Base-by-base conservation (phyloP, 2,888 invertebrate genomes). In the Empis stercorea region DNA sequence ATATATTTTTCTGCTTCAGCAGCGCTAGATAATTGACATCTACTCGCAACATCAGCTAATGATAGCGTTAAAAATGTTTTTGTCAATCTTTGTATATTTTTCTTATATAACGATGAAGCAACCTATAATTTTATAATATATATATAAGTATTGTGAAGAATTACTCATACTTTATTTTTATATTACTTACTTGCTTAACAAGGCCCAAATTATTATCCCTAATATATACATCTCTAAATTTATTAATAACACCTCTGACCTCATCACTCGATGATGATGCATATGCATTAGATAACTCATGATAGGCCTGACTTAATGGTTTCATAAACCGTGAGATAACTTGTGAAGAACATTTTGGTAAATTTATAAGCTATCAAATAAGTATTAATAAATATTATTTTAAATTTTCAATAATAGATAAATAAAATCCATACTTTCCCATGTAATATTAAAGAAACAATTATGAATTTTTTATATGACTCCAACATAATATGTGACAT, bases 401-500 rank as follows among this genome's bases (percentile, higher is more conserved):
- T n/a, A n/a, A n/a, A n/a, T n/a, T n/a, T n/a, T n/a, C n/a, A n/a
- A n/a, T n/a, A n/a, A n/a, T n/a, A n/a, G n/a, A n/a, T n/a, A n/a
- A n/a, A n/a, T n/a, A n/a, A n/a, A n/a, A n/a, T n/a, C n/a, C 53
- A 60, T 60, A 92, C 86, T 76, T 93, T 93, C 61, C 95, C 95
- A 70, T 92, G 83, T 51, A 92, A 71, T 62, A 96, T 87, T 48
- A 95, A 75, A 36, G 93, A 91, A 34, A 96, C 85, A 54, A 97
- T 74, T 59, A 95, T 85, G 62, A 87, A 95, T 68, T 97, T 97
- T 71, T 96, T 96, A 68, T 95, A 96, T 13, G 95, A 85, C 71
- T 96, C 96, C 51, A 97, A 73, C 93, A 96, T 95, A 51, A 97
- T 92, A 65, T 94, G 92, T 51, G 95, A 95, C 50, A 96, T 88